Base-by-base conservation (phyloP, 64 coral and sea anemone species). In the Montipora capricornis region DNA sequence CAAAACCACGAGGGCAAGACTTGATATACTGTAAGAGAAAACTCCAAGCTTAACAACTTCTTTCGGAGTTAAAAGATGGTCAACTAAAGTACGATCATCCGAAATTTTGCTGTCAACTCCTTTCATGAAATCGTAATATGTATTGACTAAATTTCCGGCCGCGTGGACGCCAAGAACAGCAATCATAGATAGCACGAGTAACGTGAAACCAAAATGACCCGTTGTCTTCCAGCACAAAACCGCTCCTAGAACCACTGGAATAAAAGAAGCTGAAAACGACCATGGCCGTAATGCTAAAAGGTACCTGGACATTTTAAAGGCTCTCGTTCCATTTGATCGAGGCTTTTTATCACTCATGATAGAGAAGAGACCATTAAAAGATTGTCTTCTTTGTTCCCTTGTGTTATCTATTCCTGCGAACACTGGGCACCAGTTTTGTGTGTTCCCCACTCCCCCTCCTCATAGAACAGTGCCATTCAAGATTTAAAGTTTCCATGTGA, bases 51-150 rank as follows among this genome's bases (percentile, higher is more conserved):
- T 95, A 49, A 99, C 97, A 68, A 99, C 97, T 81, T 99, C 95
- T 79, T 99, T 92, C 19, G 95, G 92, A 4, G 92, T 85, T 59
- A 99, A 74, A 73, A 96, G 84, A 64, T 96, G 95, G 70, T 99
- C 97, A 67, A 99, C 97, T 17, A 99, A 82, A 22, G 97, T 99
- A 19, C 97, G 93, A 73, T 99, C 97, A 60, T 99, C 97, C 15
- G 97, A 99, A 22, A 96, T 89, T 82, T 96, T 96, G 60, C 95
- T 99, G 76, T 99, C 97, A 59, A 99, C 89, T 47, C 97, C 97
- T 94, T 93, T 95, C 80, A 99, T 82, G 73, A 96, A 99, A 62
- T 99, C 97, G 80, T 99, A 99, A 68, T 96, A 99, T 11, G 97
- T 99, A 20, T 99, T 99, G 6, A 99, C 97, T 48, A 99, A 67